These are phyloP conservation scores for Philypnodon macrostomus DNA, from an alignment of 2,797 vertebrate genomes.

Conservation along the genomic window DNA sequence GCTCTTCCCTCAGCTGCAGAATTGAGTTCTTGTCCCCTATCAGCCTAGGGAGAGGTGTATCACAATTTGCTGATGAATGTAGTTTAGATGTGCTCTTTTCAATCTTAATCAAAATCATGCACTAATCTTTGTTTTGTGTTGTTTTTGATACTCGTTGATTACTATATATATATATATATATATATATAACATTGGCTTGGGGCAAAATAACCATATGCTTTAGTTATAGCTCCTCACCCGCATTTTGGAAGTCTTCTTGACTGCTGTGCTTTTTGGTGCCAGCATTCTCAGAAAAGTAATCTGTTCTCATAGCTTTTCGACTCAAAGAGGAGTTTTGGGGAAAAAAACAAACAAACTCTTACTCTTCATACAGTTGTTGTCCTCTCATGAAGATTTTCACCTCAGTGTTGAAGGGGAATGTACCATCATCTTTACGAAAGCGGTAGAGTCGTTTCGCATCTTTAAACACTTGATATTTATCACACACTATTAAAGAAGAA, in stretches of 20 bases:
- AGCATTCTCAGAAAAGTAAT: no score
- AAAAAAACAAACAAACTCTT: slow-evolving; percentile 50
- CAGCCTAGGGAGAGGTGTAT: slow-evolving; percentile 66
- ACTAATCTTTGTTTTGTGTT: no score
- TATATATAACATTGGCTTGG: no score
- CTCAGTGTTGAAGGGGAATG: slow-evolving; percentile 83
- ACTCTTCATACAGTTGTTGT: slow-evolving; percentile 85
- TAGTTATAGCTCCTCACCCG: no score
- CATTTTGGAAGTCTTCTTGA: no score
- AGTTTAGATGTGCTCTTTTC: no score
- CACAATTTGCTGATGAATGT: neutral
- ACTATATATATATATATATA: no score
- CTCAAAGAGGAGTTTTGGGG: slow-evolving; percentile 1
- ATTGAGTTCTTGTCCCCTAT: slow-evolving; percentile 75
- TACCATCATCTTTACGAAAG: slow-evolving; percentile 88
- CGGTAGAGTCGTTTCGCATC: slow-evolving; percentile 87
- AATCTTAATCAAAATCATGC: neutral
- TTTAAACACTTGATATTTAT: slow-evolving; percentile 82
- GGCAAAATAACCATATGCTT: no score
- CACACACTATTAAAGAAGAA: slow-evolving; percentile 77
- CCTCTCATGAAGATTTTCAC: slow-evolving; percentile 85
- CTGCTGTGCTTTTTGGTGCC: no score
- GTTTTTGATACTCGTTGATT: no score
- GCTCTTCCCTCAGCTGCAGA: slow-evolving; percentile 81
- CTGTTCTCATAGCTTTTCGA: no score